A percentile compares a stretch with the other conserved stretches of the same genome.
phyloP scores from a whole-genome alignment of 2,797 vertebrate genomes.

The Champsocephalus esox region DNA sequence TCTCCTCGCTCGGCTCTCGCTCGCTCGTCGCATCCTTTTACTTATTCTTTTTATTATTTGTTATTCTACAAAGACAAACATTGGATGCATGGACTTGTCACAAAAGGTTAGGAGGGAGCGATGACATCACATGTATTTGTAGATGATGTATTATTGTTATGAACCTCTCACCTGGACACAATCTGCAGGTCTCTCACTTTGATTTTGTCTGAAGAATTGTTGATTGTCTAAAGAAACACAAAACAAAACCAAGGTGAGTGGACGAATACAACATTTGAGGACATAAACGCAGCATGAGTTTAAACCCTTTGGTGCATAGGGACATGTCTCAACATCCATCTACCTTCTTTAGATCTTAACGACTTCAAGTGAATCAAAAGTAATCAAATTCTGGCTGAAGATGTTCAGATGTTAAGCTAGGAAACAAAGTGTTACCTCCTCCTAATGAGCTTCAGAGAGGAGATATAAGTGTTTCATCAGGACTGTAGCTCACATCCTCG shows the following conservation, averaged over 20 bases:
- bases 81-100: too few relatives aligned
- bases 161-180: slow-evolving; percentile 89
- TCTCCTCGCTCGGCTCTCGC: too few relatives aligned
- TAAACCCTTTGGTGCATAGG: not conserved
- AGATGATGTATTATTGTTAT: too few relatives aligned
- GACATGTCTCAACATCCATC: not conserved
- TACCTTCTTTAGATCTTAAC: not conserved
- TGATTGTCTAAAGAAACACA: slow-evolving; percentile 86
- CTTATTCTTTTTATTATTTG: not conserved
- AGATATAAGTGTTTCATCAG: not conserved
- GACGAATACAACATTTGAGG: not conserved
- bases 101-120: too few relatives aligned
- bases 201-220: slow-evolving; percentile 94
- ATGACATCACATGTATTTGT: too few relatives aligned
- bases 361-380: not conserved
- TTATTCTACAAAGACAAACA: too few relatives aligned
- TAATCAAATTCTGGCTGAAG: not conserved
- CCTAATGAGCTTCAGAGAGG: not conserved
- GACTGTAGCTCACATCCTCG: too few relatives aligned
- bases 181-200: slow-evolving; percentile 95
- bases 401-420: not conserved
- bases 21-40: too few relatives aligned
- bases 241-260: not conserved
- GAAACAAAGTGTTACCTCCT: not conserved
- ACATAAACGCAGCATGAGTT: not conserved